Percentiles rank a stretch among this genome's conserved stretches.
phyloP scores from a whole-genome alignment of 2,888 invertebrate genomes.

The Gryllus longicercus region DNA sequence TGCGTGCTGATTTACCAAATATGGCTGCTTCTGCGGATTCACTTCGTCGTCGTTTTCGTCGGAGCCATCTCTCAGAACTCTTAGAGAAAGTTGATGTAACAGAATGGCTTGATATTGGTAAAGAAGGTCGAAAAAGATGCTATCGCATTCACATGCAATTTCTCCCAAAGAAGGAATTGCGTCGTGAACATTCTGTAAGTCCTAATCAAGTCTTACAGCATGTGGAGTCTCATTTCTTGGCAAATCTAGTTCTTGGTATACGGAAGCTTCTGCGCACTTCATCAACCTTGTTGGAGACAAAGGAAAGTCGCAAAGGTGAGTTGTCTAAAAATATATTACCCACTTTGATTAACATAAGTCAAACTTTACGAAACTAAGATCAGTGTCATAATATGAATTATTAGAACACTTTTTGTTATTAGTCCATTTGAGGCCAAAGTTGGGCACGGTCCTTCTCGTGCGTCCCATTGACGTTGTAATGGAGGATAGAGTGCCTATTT shows the following conservation, averaged over 20 bases:
- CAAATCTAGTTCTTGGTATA: conserved; percentile 56
- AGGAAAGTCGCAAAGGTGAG: conserved; percentile 41
- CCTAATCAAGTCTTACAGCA: conserved; percentile 67
- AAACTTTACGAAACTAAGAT: too few species aligned
- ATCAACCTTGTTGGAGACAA: not conserved
- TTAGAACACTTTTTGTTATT: too few species aligned
- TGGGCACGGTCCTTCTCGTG: too few species aligned
- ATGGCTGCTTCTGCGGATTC: conserved; percentile 60
- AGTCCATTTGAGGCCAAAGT: too few species aligned
- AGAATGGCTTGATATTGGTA: conserved; percentile 56
- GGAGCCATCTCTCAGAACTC: conserved; percentile 75
- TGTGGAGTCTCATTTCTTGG: conserved; percentile 70
- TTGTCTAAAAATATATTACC: not conserved
- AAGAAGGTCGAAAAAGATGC: conserved; percentile 53
- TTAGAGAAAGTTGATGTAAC: conserved; percentile 66
- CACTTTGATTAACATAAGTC: too few species aligned
- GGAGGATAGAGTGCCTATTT: too few species aligned
- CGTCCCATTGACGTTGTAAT: too few species aligned
- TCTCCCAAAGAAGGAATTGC: conserved; percentile 70
- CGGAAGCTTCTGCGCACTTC: conserved; percentile 44
- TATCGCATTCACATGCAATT: conserved; percentile 71
- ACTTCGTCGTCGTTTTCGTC: conserved; percentile 68
- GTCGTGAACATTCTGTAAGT: conserved; percentile 65
- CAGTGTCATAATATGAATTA: too few species aligned
- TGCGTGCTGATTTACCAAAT: conserved; percentile 54